Evolutionary conservation across 2,113 vertebrate species (phyloP), one percentile per base, ranked within the genome.

Genomic region (Rhinoptilus africanus): DNA sequence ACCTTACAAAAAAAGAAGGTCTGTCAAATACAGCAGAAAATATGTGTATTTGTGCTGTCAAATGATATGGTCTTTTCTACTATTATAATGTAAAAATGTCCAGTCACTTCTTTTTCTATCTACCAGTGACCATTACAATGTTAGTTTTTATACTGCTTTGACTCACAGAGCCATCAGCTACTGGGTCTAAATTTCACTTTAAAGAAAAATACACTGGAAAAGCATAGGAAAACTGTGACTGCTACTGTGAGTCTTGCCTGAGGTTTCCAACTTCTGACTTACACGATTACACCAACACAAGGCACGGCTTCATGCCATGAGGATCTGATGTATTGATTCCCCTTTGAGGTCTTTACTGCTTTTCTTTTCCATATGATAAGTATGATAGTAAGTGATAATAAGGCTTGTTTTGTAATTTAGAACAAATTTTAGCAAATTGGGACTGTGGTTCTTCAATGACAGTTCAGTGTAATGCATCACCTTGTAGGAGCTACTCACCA

Each of bases 251-350:
- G 6, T 19, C 60, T 66, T 57, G 32, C 26, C 26, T 81, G 41
- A 85, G 41, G 81, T 63, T 32, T 14, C 12, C 8, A 47, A 0
- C 12, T 66, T 63, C 59, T 39, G 17, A 64, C 7, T 78, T 73
- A n/a, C 0, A 0, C 9, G 48, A 9, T 6, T 69, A 14, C 45
- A 73, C 10, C 14, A 87, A 13, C 0, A 4, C 47, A 50, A 69
- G 27, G 8, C 43, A 9, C 12, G 88, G 41, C 32, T 86, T 79
- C 64, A 47, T 2, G 2, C 10, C 12, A 28, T 14, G 11, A 59
- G 26, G 32, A 84, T 47, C 9, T 19, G 12, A 71, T 4, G 3
- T 32, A 50, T 59, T 51, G 4, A 32, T 53, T 88, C 8, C 16
- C 22, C 16, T 7, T 8, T 30, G 15, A 51, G 2, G 16, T 66